A percentile compares a stretch with the other conserved stretches of the same genome.
Conservation (phyloP, 2,797 vertebrate species). For the Gorsachius magnificus region DNA sequence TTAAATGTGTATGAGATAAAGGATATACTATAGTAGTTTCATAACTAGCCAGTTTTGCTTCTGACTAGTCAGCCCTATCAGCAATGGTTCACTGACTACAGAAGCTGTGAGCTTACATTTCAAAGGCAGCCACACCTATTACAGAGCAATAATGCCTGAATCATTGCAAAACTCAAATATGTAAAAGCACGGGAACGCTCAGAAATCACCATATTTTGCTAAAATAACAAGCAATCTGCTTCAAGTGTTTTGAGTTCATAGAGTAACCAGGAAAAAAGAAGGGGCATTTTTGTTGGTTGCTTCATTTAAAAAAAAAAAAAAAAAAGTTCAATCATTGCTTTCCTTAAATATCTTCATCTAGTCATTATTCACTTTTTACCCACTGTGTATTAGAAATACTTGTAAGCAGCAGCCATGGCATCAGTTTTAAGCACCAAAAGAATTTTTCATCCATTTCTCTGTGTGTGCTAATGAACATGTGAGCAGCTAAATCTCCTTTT, state of each 20-base stretch:
- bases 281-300: not conserved
- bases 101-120: constrained; percentile 73
- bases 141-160: constrained; percentile 67
- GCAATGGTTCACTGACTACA: constrained; percentile 79
- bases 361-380: constrained; percentile 63
- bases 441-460: constrained; percentile 58
- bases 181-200: constrained; percentile 67
- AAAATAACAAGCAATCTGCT: constrained; percentile 70
- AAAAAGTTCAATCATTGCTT: constrained; percentile 66
- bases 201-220: constrained; percentile 70
- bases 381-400: constrained; percentile 41
- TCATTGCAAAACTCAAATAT: constrained; percentile 67
- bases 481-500: constrained; percentile 62
- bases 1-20: constrained; percentile 92
- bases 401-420: constrained; percentile 56
- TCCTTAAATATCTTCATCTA: constrained; percentile 74
- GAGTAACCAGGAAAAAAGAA: not conserved
- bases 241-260: constrained; percentile 67
- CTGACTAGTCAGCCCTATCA: constrained; percentile 87
- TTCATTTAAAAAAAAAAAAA: not conserved
- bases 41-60: constrained; percentile 86
- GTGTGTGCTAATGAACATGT: constrained; percentile 66
- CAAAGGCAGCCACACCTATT: constrained; percentile 77
- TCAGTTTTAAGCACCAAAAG: constrained; percentile 60
- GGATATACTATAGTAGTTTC: constrained; percentile 88